phyloP scores from a whole-genome alignment of 2,888 invertebrate genomes.

The Tuta absoluta region DNA sequence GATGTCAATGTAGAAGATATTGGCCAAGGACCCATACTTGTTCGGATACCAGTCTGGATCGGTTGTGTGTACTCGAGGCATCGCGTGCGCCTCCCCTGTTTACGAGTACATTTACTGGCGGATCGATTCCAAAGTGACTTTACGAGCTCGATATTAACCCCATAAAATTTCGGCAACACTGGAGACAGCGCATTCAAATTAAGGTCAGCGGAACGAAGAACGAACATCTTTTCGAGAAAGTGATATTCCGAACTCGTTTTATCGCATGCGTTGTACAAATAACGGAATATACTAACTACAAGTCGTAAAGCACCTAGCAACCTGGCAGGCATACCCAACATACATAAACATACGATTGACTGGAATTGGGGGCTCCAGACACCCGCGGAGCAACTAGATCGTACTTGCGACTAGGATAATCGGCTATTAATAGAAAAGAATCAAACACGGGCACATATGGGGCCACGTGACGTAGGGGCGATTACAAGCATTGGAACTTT shows the following conservation, averaged over 20 bases:
- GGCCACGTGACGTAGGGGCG: conserved; percentile 55
- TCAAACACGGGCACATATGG: conserved; percentile 63
- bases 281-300: background rate
- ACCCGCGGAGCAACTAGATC: conserved; percentile 59
- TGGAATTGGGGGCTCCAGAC: conserved; percentile 46
- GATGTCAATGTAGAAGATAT: conserved; percentile 39
- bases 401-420: conserved; percentile 58
- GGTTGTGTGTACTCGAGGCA: conserved; percentile 36
- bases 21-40: conserved; percentile 44
- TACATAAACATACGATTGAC: conserved; percentile 20
- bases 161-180: conserved; percentile 48
- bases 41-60: conserved; percentile 34
- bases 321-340: conserved; percentile 1
- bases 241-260: conserved; percentile 13
- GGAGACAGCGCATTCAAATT: conserved; percentile 34
- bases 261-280: background rate
- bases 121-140: conserved; percentile 57
- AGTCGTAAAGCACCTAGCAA: conserved; percentile 5
- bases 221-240: conserved; percentile 20
- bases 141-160: conserved; percentile 55
- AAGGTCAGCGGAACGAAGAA: conserved; percentile 17
- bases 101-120: conserved; percentile 48
- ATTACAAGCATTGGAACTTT: conserved; percentile 46
- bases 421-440: conserved; percentile 70
- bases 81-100: conserved; percentile 54